Evolutionary conservation across 2,888 invertebrate species (phyloP).

Genomic region (Phortica okadai): DNA sequence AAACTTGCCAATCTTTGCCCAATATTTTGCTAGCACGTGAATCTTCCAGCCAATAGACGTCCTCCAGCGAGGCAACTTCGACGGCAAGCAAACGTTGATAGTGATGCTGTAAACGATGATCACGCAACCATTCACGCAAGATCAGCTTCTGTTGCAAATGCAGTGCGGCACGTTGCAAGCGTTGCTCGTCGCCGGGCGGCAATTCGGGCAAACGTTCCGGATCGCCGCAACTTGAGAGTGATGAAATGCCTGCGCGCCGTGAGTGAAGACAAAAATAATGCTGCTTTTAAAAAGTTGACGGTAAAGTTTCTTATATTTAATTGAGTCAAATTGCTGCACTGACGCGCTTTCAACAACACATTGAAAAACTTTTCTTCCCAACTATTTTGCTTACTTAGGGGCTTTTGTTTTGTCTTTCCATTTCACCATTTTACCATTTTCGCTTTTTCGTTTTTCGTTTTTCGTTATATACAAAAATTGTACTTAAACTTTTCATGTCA

Average conservation of each 20-base stretch:
- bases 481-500: constrained; percentile 30
- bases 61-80: constrained; percentile 90
- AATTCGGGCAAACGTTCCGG: constrained; percentile 86
- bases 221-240: constrained; percentile 88
- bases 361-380: background rate
- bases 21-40: constrained; percentile 85
- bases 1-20: constrained; percentile 86
- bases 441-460: no score
- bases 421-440: constrained; percentile 17
- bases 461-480: constrained; percentile 11
- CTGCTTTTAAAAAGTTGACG: background rate
- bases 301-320: constrained; percentile 34
- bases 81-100: constrained; percentile 86
- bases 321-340: constrained; percentile 57
- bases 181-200: constrained; percentile 89
- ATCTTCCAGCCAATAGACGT: constrained; percentile 94
- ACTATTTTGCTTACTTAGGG: constrained; percentile 8
- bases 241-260: constrained; percentile 84
- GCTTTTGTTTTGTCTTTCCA: background rate
- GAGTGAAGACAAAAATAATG: constrained; percentile 31
- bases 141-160: constrained; percentile 90
- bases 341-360: constrained; percentile 39
- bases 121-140: constrained; percentile 89
- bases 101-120: constrained; percentile 84
- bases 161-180: constrained; percentile 87